Percentiles rank a stretch among this genome's conserved stretches.
phyloP scores from a whole-genome alignment of 2,888 invertebrate genomes.

The Erebia aethiops region DNA sequence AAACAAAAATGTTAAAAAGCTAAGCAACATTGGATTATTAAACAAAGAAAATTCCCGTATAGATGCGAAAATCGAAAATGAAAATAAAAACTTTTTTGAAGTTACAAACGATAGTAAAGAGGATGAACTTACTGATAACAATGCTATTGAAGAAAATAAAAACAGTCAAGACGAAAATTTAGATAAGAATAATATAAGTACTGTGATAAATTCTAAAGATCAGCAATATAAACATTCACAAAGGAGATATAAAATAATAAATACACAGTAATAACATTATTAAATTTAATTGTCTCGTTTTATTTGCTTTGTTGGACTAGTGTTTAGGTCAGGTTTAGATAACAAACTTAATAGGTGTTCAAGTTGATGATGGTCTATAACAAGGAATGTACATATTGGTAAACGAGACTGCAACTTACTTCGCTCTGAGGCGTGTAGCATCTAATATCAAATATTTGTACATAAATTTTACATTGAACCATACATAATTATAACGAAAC shows the following conservation, averaged over 20 bases:
- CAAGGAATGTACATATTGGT: too few relatives aligned
- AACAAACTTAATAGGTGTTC: too few relatives aligned
- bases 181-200: not conserved
- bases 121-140: conserved; percentile 24
- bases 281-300: not conserved
- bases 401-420: too few relatives aligned
- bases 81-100: conserved; percentile 26
- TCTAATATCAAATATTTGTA: too few relatives aligned
- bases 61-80: conserved; percentile 28
- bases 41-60: conserved; percentile 8
- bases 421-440: too few relatives aligned
- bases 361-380: too few relatives aligned
- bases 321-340: too few relatives aligned
- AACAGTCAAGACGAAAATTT: not conserved
- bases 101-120: conserved; percentile 27
- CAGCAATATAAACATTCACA: not conserved
- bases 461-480: too few relatives aligned
- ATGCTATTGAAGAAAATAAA: conserved; percentile 19
- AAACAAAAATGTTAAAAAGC: not conserved
- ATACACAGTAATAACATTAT: not conserved
- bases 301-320: too few relatives aligned
- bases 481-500: too few relatives aligned
- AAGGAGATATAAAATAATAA: conserved; percentile 12
- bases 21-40: not conserved
- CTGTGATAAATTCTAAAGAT: not conserved